Evolutionary conservation across 2,888 invertebrate species (phyloP), one percentile per base, ranked within the genome.

Genomic region (Unio delphinus): DNA sequence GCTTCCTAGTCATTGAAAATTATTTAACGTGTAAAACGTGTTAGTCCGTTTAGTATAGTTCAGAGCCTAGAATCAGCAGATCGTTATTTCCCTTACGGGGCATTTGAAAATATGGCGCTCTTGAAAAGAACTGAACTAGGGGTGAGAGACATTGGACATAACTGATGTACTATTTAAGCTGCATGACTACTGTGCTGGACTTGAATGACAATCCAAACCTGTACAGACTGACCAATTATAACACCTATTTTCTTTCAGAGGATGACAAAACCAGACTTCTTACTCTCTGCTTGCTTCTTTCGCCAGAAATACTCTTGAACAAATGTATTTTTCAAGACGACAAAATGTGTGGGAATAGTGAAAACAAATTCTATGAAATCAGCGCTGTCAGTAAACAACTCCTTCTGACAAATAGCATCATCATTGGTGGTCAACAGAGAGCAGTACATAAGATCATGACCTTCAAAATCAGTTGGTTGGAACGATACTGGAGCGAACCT

Each of bases 101-200:
- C 34, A 34, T 34, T 34, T 34, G 7, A 34, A 34, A 34, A 6
- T 34, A 74, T 74, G 73, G 73, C 70, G 6, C 54, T 70, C 45
- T 67, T 70, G 6, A 61, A 67, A 17, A 67, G 73, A n/a, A 68
- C 65, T 30, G 65, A 72, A 57, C 55, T 70, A 23, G 72, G 72
- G 8, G 34, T 76, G 7, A 70, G 65, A 28, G 68, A 63, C 4
- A 74, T 69, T 1, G 20, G 30, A 11, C 54, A 11, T 0, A 34
- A 28, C 26, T 77, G 57, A 77, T 77, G 77, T 77, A 73, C 60
- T 77, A 75, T 57, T 30, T 77, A 5, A 62, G 75, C 28, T 72
- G 72, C 26, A 68, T 77, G 28, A 73, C 73, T 55, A 59, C 67
- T 0, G 73, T 76, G 18, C 45, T 78, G 11, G 67, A 73, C 30